Evolutionary conservation across 23 tunicate genomes (phyloP), one percentile per base, ranked within the genome.

Genomic region (Halocynthia aurantium): DNA sequence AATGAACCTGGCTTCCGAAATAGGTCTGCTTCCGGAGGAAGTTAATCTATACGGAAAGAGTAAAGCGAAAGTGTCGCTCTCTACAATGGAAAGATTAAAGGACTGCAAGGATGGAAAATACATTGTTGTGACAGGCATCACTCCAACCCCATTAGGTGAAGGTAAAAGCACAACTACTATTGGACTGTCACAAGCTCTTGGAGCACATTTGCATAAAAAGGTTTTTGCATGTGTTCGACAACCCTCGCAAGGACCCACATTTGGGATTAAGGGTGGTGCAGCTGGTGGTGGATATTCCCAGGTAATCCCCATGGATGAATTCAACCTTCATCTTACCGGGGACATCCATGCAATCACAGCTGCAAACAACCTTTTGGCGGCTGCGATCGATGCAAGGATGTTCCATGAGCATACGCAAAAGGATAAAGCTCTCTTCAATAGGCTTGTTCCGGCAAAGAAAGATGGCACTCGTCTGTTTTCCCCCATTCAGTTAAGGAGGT

Each of bases 241-340:
- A 52, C 99, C 99, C 7, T 86, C 94, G 6, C 98, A 96, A 88
- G 99, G 99, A 6, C 99, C 99, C 21, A 96, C 99, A 8, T 96
- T 96, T 63, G 99, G 99, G 8, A 96, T 96, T 63, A 96, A 96
- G 76, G 99, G 99, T 10, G 99, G 99, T 49, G 99, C 99, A 1
- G 99, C 99, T 40, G 99, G 99, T 55, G 99, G 99, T 50, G 99
- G 99, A 15, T 96, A 96, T 69, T 90, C 99, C 2, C 99, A 96
- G 81, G 99, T 96, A 17, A 96, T 96, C 76, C 99, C 99, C 51
- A 96, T 96, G 99, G 96, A 96, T 64, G 99, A 96, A 62, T 96
- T 96, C 60, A 96, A 96, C 58, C 88, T 96, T 22, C 99, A 96
- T 76, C 66, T 96, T 31, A 96, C 99, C 8, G 97, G 99, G 10